Base-by-base conservation (phyloP, 2,113 vertebrate species). In the Caranx melampygus region DNA sequence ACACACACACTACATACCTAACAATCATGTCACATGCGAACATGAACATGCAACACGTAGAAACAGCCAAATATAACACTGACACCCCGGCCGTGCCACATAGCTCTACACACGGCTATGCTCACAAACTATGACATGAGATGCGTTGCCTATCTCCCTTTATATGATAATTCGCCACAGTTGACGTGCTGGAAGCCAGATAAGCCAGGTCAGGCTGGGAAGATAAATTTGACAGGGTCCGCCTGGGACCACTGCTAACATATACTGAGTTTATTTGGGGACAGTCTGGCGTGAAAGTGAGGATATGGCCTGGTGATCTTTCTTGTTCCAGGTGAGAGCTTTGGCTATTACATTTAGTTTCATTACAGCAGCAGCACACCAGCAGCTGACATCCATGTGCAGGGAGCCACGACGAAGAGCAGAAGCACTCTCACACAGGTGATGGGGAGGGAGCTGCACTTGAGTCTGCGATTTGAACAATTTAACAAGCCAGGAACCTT, bases 251-350 rank as follows among this genome's bases (percentile, higher is more conserved):
- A 49, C 63, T 37, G 75, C 80, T 58, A 80, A 85, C 83, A 77
- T 81, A 72, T 75, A 83, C 66, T 40, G 75, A 91, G 89, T 89
- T 89, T 89, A 92, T 92, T 92, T 86, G 81, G 76, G 70, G 86
- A 89, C 85, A 79, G 73, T 75, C 60, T 85, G 75, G 87, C 51
- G 86, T 87, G 79, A 87, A 88, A 89, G 89, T 83, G 86, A 78
- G 82, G 88, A 89, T 78, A 87, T 72, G 85, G 88, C 79, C 82
- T 83, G 72, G 69, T 86, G 90, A 81, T 78, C 81, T 47, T 78
- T 54, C 85, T 68, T 59, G 86, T 92, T 92, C 85, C 77, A 87
- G 89, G 88, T 92, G 90, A 89, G 68, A 51, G 82, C 69, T 67
- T 81, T 18, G 14, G 75, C 71, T 79, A 83, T 91, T 87, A 78